Evolutionary conservation across 2,113 vertebrate genomes (phyloP).

Genomic region (Pituophis catenifer): DNA sequence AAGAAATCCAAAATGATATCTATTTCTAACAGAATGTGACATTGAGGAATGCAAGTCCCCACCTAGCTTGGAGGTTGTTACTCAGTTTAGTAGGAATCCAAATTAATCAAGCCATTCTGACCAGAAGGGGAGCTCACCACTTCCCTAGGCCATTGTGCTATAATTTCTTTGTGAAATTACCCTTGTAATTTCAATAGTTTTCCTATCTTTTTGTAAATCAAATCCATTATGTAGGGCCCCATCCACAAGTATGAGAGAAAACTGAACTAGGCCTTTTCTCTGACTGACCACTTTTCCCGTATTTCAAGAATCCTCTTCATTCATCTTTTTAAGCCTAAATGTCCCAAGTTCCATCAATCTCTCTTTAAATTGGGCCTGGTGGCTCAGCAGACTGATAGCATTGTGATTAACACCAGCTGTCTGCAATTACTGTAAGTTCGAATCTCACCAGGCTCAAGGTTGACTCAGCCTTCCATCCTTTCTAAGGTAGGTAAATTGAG

Average conservation of each 20-base stretch:
- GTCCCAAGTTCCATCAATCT: not conserved
- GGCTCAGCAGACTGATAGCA: too few relatives aligned
- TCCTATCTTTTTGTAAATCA: not conserved
- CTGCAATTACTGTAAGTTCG: too few relatives aligned
- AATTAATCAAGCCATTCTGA: not conserved
- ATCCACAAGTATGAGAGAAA: not conserved
- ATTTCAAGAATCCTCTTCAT: not conserved
- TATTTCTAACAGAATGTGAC: not conserved
- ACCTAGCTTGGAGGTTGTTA: not conserved
- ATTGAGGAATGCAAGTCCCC: not conserved
- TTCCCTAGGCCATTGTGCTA: not conserved
- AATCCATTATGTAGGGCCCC: not conserved
- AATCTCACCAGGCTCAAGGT: too few relatives aligned
- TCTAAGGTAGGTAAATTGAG: too few relatives aligned
- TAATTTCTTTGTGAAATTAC: not conserved
- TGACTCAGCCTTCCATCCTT: too few relatives aligned
- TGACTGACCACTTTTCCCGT: not conserved
- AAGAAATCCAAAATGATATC: not conserved
- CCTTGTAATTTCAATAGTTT: not conserved
- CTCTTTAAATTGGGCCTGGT: not conserved
- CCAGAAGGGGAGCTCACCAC: not conserved
- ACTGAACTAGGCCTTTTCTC: not conserved
- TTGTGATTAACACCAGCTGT: too few relatives aligned
- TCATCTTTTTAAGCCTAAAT: not conserved
- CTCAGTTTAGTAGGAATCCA: not conserved